Conservation (phyloP, 2,888 invertebrate species). For the Deladenus siricidicola region DNA sequence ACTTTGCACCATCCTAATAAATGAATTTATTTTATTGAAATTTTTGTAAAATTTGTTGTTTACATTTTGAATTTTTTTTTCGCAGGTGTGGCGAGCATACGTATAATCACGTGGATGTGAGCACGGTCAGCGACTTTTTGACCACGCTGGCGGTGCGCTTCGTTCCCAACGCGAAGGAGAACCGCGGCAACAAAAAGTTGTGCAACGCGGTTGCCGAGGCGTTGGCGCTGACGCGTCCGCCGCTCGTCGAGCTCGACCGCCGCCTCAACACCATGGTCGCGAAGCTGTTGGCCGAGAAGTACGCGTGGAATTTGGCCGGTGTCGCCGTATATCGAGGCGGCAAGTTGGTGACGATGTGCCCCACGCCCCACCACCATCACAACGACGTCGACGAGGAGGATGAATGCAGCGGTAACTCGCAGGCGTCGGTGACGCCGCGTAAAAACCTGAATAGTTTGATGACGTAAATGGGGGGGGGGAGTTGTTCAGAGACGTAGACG, state of each 20-base stretch:
- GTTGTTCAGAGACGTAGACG: no score
- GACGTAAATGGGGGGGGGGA: no score
- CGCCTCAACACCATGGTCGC: conserved; percentile 4
- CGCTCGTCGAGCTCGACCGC: not conserved
- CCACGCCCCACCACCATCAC: no score
- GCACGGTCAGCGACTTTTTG: conserved; percentile 1
- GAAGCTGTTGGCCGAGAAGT: not conserved
- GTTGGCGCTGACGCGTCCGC: not conserved
- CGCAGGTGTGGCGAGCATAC: conserved; percentile 6
- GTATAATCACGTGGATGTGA: conserved; percentile 8
- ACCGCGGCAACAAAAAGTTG: conserved; percentile 1
- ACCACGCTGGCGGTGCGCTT: conserved; percentile 1
- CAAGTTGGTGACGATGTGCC: no score
- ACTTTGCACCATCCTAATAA: no score
- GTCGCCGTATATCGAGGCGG: not conserved
- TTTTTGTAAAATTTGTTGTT: no score
- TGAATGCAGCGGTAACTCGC: no score
- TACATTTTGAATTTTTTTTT: no score
- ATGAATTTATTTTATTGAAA: no score
- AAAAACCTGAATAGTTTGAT: no score
- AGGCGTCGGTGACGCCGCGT: no score
- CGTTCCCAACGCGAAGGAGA: not conserved
- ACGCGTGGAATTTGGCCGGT: conserved; percentile 4
- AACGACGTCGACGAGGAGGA: no score
- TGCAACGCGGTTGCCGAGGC: conserved; percentile 4